These are phyloP conservation scores for Aythya baeri DNA, from an alignment of 2,113 vertebrate genomes.

Conservation along the genomic window DNA sequence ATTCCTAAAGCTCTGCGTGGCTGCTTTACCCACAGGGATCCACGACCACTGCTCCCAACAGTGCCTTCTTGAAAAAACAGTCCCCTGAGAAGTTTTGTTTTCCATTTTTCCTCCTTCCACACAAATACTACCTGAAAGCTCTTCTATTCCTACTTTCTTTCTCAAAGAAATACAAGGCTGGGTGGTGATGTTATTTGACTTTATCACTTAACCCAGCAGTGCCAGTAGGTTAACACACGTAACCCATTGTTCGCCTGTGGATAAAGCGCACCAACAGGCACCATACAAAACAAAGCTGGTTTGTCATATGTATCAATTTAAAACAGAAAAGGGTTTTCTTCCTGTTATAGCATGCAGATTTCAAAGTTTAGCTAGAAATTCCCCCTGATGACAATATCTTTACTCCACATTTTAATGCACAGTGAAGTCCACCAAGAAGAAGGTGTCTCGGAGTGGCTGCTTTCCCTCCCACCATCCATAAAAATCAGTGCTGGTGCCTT, in stretches of 20 bases:
- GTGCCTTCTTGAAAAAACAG: not conserved
- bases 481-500: not conserved
- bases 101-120: not conserved
- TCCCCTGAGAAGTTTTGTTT: not conserved
- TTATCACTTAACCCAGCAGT: not conserved
- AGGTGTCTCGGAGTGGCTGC: not conserved
- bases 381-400: not conserved
- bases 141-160: not conserved
- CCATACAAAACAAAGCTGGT: constrained; percentile 6
- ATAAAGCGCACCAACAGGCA: constrained; percentile 29
- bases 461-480: not conserved
- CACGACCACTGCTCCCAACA: not conserved
- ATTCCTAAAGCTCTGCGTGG: not conserved
- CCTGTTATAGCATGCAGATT: not conserved
- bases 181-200: not conserved
- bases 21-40: not conserved
- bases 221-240: not conserved
- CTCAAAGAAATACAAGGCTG: not conserved
- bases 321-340: not conserved
- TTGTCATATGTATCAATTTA: not conserved
- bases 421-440: not conserved
- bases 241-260: not conserved
- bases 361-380: not conserved
- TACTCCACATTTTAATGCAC: not conserved
- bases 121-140: not conserved